Conservation (phyloP, 2,888 invertebrate genomes). For the Adelognathus sp. region DNA sequence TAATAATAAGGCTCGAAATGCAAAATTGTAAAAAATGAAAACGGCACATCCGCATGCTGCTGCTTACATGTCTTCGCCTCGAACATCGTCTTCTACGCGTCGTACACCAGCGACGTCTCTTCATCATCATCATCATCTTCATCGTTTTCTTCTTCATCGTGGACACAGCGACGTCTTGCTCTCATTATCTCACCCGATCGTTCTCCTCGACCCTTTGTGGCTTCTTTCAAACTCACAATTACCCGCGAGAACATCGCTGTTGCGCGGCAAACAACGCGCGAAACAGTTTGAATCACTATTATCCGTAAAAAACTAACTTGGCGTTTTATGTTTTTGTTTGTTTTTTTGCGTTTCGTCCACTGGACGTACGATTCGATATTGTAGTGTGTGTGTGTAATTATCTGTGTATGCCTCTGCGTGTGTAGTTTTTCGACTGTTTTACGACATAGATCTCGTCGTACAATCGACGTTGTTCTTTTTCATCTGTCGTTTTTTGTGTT, state of each 20-base stretch:
- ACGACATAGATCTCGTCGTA: conserved; percentile 9
- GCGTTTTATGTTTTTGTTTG: conserved; percentile 25
- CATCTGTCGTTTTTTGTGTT: too few species aligned
- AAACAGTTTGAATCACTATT: conserved; percentile 50
- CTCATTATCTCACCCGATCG: not conserved
- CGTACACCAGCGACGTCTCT: conserved; percentile 64
- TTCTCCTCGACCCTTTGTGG: conserved; percentile 12
- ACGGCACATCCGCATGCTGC: conserved; percentile 54
- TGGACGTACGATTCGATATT: conserved; percentile 31
- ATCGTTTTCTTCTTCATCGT: not conserved
- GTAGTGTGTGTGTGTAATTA: conserved; percentile 15
- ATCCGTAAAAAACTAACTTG: conserved; percentile 51
- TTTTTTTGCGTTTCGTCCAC: conserved; percentile 29
- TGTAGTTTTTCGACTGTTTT: not conserved
- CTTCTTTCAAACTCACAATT: not conserved
- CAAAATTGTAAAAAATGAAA: conserved; percentile 49
- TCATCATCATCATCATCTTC: conserved; percentile 16
- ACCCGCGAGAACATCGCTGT: not conserved
- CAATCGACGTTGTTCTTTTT: conserved; percentile 20
- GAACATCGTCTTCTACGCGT: conserved; percentile 53
- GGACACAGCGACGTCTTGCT: conserved; percentile 6
- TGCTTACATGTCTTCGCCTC: conserved; percentile 52
- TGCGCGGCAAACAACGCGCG: conserved; percentile 24
- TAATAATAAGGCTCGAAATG: conserved; percentile 69
- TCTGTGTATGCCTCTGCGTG: not conserved